Evolutionary conservation across 1,140 invertebrate species (phyloP), one percentile per base, ranked within the genome.

Genomic region (Pseudomyrmex concolor): DNA sequence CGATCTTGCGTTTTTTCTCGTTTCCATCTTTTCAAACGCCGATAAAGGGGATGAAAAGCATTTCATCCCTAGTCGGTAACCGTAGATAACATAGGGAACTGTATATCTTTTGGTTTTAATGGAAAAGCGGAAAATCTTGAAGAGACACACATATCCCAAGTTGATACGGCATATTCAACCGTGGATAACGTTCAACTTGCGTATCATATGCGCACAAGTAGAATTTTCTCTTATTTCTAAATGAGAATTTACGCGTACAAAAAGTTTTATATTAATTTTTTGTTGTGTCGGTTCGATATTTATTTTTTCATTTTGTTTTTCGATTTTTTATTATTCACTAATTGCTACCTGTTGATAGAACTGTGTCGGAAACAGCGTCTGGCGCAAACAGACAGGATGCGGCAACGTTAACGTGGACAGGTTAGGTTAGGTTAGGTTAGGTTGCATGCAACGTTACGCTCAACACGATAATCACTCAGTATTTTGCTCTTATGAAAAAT

Each of bases 61-160:
- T 48, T 10, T 50, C 85, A 87, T 63, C 70, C 84, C 81, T 87
- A 45, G 89, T 89, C 89, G 90, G 85, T 90, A 82, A 81, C 15
- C 25, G 59, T 9, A 48, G 89, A 45, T 89, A 91, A 90, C 22
- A 82, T 78, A 91, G 89, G 55, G 17, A 78, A 19, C 84, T 86
- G 73, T n/a, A 48, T 9, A 4, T 10, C 7, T 55, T 19, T 34
- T 34, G 8, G 17, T 82, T 87, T 83, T 25, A 71, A 43, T 62
- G 63, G 72, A 83, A 89, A 85, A 87, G 17, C 19, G 45, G 55
- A 72, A 63, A 86, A 89, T 71, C 2, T 3, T 12, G 62, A 57
- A 59, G 66, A 34, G 34, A 34, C 5, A 34, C 5, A 19, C 59
- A 13, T 89, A 87, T 67, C 83, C 13, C 13, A 43, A 7, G 83